These are phyloP conservation scores for Drosophila subobscura DNA, from an alignment of 1,140 invertebrate genomes.

Conservation along the genomic window DNA sequence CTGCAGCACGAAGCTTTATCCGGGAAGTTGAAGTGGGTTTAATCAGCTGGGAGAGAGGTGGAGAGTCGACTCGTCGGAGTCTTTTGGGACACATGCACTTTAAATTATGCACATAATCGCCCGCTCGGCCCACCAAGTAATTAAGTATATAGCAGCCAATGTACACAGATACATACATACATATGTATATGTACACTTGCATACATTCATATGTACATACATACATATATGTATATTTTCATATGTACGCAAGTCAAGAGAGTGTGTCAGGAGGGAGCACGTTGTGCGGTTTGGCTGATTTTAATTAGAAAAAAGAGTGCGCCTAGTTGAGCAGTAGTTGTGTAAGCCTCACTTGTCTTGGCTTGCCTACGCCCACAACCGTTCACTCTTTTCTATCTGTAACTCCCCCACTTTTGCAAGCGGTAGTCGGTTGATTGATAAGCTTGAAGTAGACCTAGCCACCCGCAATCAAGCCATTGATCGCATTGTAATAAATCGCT, in stretches of 20 bases:
- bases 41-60: constrained; percentile 66
- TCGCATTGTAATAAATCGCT: constrained; percentile 67
- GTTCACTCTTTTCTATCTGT: not conserved
- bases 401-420: not conserved
- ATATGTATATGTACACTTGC: constrained; percentile 31
- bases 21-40: constrained; percentile 46
- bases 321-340: constrained; percentile 51
- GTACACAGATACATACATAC: constrained; percentile 25
- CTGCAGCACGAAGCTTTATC: constrained; percentile 28
- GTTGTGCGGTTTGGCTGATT: constrained; percentile 34
- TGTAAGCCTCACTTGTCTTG: constrained; percentile 44
- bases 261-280: constrained; percentile 27
- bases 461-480: constrained; percentile 20
- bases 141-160: constrained; percentile 73
- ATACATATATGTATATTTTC: not conserved
- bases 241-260: constrained; percentile 31
- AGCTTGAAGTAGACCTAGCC: constrained; percentile 30
- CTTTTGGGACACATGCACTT: constrained; percentile 72
- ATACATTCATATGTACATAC: not conserved
- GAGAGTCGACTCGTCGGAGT: constrained; percentile 25
- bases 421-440: constrained; percentile 62
- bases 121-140: constrained; percentile 65
- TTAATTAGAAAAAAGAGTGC: constrained; percentile 74
- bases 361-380: not conserved
- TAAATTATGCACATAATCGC: constrained; percentile 76